Conservation (phyloP, 2,797 vertebrate species). For the Aldrovandia affinis region DNA sequence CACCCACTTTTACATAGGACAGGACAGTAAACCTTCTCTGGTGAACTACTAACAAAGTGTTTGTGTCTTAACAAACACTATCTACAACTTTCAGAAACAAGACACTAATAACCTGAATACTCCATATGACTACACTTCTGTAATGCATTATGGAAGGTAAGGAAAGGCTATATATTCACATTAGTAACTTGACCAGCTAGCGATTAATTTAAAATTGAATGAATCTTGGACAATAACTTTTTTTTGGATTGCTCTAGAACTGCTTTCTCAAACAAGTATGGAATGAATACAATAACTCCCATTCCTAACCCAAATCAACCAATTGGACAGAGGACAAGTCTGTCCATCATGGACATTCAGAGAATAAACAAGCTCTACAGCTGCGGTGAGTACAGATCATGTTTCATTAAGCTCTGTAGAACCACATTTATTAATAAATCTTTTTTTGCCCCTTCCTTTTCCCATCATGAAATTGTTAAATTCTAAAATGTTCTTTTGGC, state of each 20-base stretch:
- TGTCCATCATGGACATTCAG: conserved; percentile 36
- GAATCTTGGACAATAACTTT: background rate
- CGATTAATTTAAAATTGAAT: background rate
- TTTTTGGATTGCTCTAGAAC: conserved; percentile 25
- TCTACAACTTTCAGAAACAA: conserved; percentile 62
- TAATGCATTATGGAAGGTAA: conserved; percentile 75
- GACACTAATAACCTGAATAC: conserved; percentile 66
- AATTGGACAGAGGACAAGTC: conserved; percentile 32
- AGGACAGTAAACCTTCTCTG: background rate
- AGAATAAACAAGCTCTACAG: conserved; percentile 41
- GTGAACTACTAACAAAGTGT: background rate
- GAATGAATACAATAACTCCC: conserved; percentile 28
- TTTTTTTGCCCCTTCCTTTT: no score
- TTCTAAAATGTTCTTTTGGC: no score
- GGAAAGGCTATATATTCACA: background rate
- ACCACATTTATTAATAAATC: no score
- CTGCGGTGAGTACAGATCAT: conserved; percentile 38
- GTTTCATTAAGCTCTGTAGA: no score
- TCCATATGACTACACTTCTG: conserved; percentile 68
- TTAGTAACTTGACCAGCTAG: background rate
- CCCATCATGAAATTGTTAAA: no score
- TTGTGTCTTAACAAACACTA: conserved; percentile 10
- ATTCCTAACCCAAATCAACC: conserved; percentile 27
- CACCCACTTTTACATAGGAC: background rate
- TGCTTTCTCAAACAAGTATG: conserved; percentile 13